These are phyloP conservation scores for Steinernema scapterisci DNA, from an alignment of 2,888 invertebrate species.

Conservation along the genomic window DNA sequence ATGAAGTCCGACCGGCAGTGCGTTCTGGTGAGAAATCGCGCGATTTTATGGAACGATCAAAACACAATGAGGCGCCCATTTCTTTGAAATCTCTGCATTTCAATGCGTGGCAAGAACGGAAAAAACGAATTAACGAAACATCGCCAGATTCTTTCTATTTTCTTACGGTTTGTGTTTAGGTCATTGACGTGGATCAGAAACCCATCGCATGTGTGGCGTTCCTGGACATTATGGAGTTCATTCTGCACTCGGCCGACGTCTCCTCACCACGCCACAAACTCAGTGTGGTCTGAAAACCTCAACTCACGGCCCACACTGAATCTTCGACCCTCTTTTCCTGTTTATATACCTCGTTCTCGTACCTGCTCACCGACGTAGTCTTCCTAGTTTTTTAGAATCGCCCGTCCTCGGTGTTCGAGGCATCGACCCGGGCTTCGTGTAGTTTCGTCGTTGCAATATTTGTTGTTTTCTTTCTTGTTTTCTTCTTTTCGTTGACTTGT, in stretches of 20 bases:
- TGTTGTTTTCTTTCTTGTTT: not conserved
- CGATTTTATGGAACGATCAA: too few relatives aligned
- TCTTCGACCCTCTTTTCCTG: not conserved
- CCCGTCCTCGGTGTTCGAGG: too few relatives aligned
- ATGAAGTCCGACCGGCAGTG: conserved; percentile 46
- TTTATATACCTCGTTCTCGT: not conserved
- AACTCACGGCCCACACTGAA: not conserved
- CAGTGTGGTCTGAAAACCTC: not conserved
- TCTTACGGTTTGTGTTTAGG: too few relatives aligned
- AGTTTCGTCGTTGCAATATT: conserved; percentile 25
- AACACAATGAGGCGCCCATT: too few relatives aligned
- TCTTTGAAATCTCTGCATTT: too few relatives aligned
- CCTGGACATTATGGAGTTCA: conserved; percentile 23
- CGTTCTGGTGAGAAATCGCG: conserved; percentile 34
- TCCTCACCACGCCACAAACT: conserved; percentile 20
- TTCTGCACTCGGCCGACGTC: conserved; percentile 25
- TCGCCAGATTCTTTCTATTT: too few relatives aligned
- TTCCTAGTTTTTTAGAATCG: too few relatives aligned
- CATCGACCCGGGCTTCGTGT: too few relatives aligned
- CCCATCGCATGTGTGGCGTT: not conserved
- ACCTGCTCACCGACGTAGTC: not conserved
- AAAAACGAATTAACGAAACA: too few relatives aligned
- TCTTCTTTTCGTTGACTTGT: not conserved
- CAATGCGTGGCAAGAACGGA: too few relatives aligned
- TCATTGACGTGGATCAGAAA: not conserved